phyloP scores from a whole-genome alignment of 2,113 vertebrate species.

The Plotosus lineatus region DNA sequence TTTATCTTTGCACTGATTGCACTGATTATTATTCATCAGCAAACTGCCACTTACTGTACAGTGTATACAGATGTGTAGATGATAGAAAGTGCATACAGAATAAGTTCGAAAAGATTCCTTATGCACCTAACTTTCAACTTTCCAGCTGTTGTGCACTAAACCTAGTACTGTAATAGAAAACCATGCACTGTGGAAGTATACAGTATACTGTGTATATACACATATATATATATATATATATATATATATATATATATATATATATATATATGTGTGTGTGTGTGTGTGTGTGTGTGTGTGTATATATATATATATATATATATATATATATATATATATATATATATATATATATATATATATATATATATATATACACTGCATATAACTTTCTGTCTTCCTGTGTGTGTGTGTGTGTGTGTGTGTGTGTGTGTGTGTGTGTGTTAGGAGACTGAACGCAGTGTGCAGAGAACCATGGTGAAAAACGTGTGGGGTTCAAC shows the following conservation, averaged over 20 bases:
- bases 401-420: not conserved
- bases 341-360: not conserved
- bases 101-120: too few species aligned
- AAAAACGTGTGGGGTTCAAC: constrained; percentile 32
- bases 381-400: not conserved
- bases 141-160: not conserved
- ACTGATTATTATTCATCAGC: not conserved
- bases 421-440: not conserved
- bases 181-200: not conserved
- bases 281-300: not conserved
- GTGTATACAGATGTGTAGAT: not conserved
- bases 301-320: not conserved
- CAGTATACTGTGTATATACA: too few species aligned
- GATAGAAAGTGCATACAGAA: not conserved
- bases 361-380: not conserved
- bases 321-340: not conserved
- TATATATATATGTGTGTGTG: not conserved
- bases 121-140: not conserved
- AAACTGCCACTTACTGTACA: not conserved
- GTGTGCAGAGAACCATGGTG: constrained; percentile 16
- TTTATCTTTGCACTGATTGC: not conserved
- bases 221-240: not conserved
- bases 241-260: not conserved
- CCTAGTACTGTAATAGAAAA: not conserved
- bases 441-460: constrained; percentile 5